Conservation (phyloP, 2,113 vertebrate genomes). For the Dromiciops gliroides region DNA sequence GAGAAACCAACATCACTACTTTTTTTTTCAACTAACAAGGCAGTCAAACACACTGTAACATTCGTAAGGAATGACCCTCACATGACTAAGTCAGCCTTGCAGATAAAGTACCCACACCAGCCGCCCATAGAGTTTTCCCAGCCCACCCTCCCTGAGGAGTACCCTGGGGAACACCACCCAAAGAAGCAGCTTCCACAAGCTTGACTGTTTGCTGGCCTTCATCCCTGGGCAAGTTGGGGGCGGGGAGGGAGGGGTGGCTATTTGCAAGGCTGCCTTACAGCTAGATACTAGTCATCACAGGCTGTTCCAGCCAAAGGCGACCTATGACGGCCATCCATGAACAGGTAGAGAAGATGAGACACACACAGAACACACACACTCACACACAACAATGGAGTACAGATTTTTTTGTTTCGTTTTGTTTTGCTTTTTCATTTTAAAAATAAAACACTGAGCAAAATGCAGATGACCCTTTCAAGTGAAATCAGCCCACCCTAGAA, state of each 20-base stretch:
- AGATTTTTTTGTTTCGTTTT: background rate
- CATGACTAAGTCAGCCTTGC: background rate
- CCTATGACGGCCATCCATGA: background rate
- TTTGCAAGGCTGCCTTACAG: background rate
- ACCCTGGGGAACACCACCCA: background rate
- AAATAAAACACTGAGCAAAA: slow-evolving; percentile 16
- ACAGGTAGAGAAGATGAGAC: background rate
- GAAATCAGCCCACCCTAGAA: background rate
- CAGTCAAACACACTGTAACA: background rate
- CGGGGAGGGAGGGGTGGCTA: background rate
- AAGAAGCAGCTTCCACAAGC: background rate
- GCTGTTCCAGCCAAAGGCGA: background rate
- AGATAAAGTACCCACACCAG: slow-evolving; percentile 4
- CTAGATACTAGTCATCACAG: background rate
- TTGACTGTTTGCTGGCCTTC: background rate
- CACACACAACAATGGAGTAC: background rate
- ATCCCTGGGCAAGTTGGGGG: background rate
- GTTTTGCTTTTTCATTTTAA: background rate
- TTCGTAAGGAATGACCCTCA: background rate
- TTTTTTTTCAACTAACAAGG: background rate
- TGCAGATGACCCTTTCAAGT: background rate
- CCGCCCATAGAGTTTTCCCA: background rate
- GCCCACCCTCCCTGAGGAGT: background rate
- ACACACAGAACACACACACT: background rate
- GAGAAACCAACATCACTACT: background rate